These are phyloP conservation scores for Thera obeliscata DNA, from an alignment of 2,888 invertebrate species.

Conservation along the genomic window DNA sequence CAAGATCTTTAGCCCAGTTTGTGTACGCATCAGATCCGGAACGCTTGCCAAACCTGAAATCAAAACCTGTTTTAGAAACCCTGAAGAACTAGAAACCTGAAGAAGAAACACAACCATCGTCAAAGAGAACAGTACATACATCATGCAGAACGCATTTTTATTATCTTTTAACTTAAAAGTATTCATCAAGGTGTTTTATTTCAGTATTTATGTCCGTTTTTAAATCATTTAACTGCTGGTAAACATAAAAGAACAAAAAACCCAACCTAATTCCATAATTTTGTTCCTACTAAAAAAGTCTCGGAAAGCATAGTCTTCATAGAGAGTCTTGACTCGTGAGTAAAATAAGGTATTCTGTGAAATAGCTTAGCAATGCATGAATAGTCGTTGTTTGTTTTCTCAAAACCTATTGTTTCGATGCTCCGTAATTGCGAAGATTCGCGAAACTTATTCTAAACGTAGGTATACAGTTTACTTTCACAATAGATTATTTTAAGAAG, in stretches of 20 bases:
- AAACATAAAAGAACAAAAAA: too few relatives aligned
- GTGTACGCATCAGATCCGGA: slow-evolving; percentile 75
- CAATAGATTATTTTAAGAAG: slow-evolving; percentile 8
- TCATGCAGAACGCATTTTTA: background rate
- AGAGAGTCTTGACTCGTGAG: too few relatives aligned
- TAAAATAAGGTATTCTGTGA: background rate
- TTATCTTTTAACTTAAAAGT: background rate
- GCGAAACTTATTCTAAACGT: slow-evolving; percentile 5
- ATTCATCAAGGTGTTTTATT: too few relatives aligned
- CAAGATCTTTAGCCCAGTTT: slow-evolving; percentile 79
- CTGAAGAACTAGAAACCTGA: background rate
- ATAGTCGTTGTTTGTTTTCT: slow-evolving; percentile 3
- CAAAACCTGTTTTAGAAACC: background rate
- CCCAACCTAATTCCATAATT: too few relatives aligned
- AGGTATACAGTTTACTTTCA: slow-evolving; percentile 6
- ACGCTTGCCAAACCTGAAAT: slow-evolving; percentile 76
- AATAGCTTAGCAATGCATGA: slow-evolving; percentile 7
- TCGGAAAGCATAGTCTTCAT: too few relatives aligned
- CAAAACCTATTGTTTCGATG: slow-evolving; percentile 9
- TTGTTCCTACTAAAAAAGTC: too few relatives aligned
- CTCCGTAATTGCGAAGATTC: slow-evolving; percentile 12
- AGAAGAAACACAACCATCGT: background rate
- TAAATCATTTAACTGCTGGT: too few relatives aligned
- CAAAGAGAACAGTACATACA: background rate
- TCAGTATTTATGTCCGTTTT: too few relatives aligned